Evolutionary conservation across 2,888 invertebrate genomes (phyloP).

Genomic region (Eilema caniola): DNA sequence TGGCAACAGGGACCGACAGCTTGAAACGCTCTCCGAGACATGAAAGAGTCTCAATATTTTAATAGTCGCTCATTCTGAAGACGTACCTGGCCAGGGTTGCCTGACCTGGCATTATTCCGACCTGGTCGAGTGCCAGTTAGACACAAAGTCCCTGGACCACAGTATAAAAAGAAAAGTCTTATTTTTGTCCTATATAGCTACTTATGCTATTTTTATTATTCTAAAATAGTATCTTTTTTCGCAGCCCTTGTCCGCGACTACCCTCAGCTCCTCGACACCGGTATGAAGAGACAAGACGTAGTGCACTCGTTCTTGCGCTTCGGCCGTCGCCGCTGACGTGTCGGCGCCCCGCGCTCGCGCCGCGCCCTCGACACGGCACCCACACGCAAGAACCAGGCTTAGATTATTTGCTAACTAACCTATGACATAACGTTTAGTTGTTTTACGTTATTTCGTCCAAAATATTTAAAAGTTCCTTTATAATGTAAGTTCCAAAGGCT

Average conservation of each 20-base stretch:
- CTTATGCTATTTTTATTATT: too few species aligned
- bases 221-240: neutral
- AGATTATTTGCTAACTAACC: conserved; percentile 46
- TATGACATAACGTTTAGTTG: conserved; percentile 48
- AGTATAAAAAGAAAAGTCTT: too few species aligned
- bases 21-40: too few species aligned
- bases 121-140: too few species aligned
- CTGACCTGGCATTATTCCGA: too few species aligned
- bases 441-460: conserved; percentile 76
- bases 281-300: conserved; percentile 94
- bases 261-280: conserved; percentile 88
- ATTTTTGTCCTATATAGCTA: too few species aligned
- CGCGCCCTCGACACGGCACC: conserved; percentile 48
- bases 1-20: too few species aligned
- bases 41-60: too few species aligned
- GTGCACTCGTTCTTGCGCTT: conserved; percentile 97
- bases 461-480: conserved; percentile 71
- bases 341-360: conserved; percentile 45
- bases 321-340: conserved; percentile 91
- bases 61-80: too few species aligned
- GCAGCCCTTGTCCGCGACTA: conserved; percentile 82
- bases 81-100: too few species aligned
- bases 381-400: conserved; percentile 57
- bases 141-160: too few species aligned
- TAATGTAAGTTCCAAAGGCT: conserved; percentile 49